Percentiles rank a stretch among this genome's conserved stretches.
Conservation (phyloP, 2,797 vertebrate genomes). For the Enteromius thamalakanensis region DNA sequence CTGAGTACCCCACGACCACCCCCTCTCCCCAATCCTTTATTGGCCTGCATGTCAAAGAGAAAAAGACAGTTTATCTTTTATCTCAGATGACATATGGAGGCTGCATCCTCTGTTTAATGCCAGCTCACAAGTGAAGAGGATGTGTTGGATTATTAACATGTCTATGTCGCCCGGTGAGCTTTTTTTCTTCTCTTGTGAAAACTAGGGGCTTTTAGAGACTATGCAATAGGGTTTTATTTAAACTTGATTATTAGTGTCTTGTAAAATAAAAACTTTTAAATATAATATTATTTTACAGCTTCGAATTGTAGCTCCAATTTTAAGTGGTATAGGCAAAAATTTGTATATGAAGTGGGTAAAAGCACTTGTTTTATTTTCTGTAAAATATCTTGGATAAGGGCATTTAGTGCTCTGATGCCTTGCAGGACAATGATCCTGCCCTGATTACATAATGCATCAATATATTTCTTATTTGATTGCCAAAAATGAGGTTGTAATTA, state of each 20-base stretch:
- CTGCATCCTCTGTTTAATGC: constrained; percentile 32
- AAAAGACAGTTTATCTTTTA: constrained; percentile 38
- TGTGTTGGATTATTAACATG: constrained; percentile 46
- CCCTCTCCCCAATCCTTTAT: constrained; percentile 30
- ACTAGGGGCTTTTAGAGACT: background rate
- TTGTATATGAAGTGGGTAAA: background rate
- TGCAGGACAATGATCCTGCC: background rate
- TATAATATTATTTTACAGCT: background rate
- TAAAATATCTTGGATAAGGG: background rate
- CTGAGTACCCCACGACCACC: constrained; percentile 7
- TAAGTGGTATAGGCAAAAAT: background rate
- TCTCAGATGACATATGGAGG: constrained; percentile 33
- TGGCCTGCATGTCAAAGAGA: constrained; percentile 41
- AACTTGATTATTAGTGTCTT: background rate
- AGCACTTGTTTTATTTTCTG: background rate
- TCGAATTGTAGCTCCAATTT: background rate
- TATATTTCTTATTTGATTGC: background rate
- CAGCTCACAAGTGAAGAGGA: constrained; percentile 30
- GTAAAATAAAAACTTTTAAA: background rate
- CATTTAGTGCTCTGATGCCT: background rate
- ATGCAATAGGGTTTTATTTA: background rate
- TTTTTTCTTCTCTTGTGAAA: constrained; percentile 6
- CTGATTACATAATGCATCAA: background rate
- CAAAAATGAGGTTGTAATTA: background rate
- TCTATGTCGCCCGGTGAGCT: constrained; percentile 18